Conservation (phyloP, 2,113 vertebrate species). For the Serilophus lunatus region DNA sequence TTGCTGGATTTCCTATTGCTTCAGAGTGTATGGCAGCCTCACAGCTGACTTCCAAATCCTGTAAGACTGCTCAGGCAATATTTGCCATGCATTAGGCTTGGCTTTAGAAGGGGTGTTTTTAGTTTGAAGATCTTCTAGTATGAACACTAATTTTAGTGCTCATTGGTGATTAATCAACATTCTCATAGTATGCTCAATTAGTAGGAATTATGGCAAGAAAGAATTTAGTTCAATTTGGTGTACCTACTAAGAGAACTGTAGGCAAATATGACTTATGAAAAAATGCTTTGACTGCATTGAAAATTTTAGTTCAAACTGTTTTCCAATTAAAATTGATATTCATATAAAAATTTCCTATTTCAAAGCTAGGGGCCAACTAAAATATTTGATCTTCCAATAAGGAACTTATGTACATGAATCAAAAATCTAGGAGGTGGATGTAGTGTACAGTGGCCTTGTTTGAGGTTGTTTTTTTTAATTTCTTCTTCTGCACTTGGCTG, state of each 20-base stretch:
- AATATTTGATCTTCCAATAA: constrained; percentile 18
- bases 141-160: background rate
- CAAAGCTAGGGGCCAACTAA: constrained; percentile 34
- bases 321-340: background rate
- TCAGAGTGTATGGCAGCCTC: background rate
- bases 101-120: background rate
- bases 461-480: background rate
- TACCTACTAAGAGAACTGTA: background rate
- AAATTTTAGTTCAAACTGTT: background rate
- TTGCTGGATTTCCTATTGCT: background rate
- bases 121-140: background rate
- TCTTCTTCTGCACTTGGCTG: background rate
- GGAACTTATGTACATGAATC: background rate
- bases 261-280: background rate
- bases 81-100: background rate
- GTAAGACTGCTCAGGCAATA: background rate
- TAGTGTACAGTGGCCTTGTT: background rate
- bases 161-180: background rate
- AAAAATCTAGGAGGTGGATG: background rate
- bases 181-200: background rate
- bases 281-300: background rate
- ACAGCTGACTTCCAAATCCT: background rate
- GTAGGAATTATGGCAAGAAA: background rate
- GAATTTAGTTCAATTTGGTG: background rate
- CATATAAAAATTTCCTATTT: background rate